Base-by-base conservation (phyloP, 2,888 invertebrate species). In the Ophonus ardosiacus region DNA sequence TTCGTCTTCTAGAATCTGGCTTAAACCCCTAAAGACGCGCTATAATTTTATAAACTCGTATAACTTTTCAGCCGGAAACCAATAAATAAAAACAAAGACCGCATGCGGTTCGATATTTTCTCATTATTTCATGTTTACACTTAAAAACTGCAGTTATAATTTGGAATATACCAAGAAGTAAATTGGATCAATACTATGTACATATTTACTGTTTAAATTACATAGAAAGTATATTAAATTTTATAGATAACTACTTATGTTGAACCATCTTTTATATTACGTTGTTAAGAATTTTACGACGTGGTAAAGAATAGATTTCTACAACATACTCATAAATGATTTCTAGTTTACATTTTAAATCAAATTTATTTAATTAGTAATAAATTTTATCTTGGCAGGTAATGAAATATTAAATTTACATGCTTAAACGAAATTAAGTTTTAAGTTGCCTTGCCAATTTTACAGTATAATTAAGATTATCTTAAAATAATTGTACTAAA, bases 1-100 rank as follows among this genome's bases (percentile, higher is more conserved):
- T 68, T 68, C 38, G 38, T 68, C 68, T 68, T 68, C 68, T 74
- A 74, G 71, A 74, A 74, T 74, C 40, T 74, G 71, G 71, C 43
- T 74, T 31, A 15, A 68, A 74, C 43, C 71, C 71, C 71, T 17
- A 18, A 71, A 71, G 71, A 74, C 71, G 8, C 40, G 71, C 71
- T 43, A 74, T 74, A 74, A 68, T 74, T 74, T 74, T 74, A 15
- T 43, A 43, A 74, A 74, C 71, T 74, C 71, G 18, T 74, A 74
- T 40, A 74, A 74, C 71, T 74, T 74, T 74, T 74, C 43, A 31
- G 71, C 40, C 68, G 71, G 17, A 18, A 13, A 74, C 43, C 40
- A 74, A 74, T 74, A 74, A 74, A 74, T 74, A 74, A 74, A 63
- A 74, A 74, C 43, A 74, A 31, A 43, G 17, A 18, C 43, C 18